These are phyloP conservation scores for Centropyge bicolor DNA, from an alignment of 2,797 vertebrate genomes.

Conservation along the genomic window DNA sequence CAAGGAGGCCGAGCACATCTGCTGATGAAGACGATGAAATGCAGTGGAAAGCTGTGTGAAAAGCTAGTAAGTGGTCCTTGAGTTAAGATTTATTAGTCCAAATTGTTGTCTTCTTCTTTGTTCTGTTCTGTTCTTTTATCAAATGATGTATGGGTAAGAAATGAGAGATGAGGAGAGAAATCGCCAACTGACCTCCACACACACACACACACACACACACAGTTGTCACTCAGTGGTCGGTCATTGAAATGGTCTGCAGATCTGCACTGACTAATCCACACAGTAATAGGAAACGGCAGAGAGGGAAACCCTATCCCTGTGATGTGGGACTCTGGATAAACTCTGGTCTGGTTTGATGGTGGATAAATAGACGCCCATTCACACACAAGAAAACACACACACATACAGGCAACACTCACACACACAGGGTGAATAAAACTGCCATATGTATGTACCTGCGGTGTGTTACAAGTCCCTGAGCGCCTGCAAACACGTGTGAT, in stretches of 20 bases:
- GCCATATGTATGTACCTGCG: constrained; percentile 59
- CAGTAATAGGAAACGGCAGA: constrained; percentile 61
- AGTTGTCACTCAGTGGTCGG: constrained; percentile 33
- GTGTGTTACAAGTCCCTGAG: constrained; percentile 69
- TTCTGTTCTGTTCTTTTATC: neutral
- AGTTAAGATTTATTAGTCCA: constrained; percentile 3
- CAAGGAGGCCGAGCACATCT: neutral
- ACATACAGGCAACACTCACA: constrained; percentile 22
- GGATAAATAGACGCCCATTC: constrained; percentile 69
- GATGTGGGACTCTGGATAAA: constrained; percentile 77
- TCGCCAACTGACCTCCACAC: constrained; percentile 23
- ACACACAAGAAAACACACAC: constrained; percentile 51
- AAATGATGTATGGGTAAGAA: neutral
- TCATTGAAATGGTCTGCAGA: constrained; percentile 59
- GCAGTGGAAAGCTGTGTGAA: neutral
- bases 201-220: constrained; percentile 20
- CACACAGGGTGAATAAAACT: constrained; percentile 46
- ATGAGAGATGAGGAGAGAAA: constrained; percentile 30
- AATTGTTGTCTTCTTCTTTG: neutral
- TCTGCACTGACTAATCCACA: constrained; percentile 59
- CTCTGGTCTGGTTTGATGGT: constrained; percentile 61
- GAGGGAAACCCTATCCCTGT: constrained; percentile 64
- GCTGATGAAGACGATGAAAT: neutral
- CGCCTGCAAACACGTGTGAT: constrained; percentile 73
- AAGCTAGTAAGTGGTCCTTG: constrained; percentile 1